Evolutionary conservation across 2,113 vertebrate genomes (phyloP), one percentile per base, ranked within the genome.

Genomic region (Typhlomys cinereus): DNA sequence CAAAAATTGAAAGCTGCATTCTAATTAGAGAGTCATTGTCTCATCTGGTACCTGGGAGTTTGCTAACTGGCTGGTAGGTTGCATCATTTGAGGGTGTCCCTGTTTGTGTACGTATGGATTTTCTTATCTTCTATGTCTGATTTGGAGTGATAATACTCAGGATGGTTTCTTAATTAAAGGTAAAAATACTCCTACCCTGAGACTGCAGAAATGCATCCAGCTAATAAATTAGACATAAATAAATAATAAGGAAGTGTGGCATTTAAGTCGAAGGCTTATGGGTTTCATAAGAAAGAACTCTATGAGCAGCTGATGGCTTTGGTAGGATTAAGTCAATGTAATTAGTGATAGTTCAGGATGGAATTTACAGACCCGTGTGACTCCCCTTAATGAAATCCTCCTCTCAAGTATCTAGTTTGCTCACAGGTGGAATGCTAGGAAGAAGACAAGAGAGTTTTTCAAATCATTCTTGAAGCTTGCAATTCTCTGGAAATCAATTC

Each of bases 101-200:
- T 57, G 25, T 81, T 48, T 94, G 50, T 69, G 7, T 17, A 21
- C 41, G 8, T 46, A 23, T 62, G 21, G 62, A 25, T 90, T 90
- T 91, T 76, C n/a, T 89, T 92, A 74, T 76, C 36, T 74, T 78
- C 81, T 10, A 9, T 46, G 80, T 87, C 79, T 93, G 80, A 44
- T 48, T 83, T 64, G 23, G 13, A 94, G 29, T 67, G 88, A 83
- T 87, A 67, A 93, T 57, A 67, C 44, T 90, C 67, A 75, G 52
- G 92, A 89, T 57, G 50, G 20, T 64, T 94, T 89, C 81, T 90
- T 96, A 95, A 95, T 94, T 95, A 96, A 91, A 87, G 52, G 73
- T 50, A 89, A 80, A 88, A 34, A 90, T 89, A 61, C 4, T 36
- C 29, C 88, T 71, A 85, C 54, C 69, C 39, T 0, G 18, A 93